Evolutionary conservation across 2,797 vertebrate genomes (phyloP).

Genomic region (Enteromius thamalakanensis): DNA sequence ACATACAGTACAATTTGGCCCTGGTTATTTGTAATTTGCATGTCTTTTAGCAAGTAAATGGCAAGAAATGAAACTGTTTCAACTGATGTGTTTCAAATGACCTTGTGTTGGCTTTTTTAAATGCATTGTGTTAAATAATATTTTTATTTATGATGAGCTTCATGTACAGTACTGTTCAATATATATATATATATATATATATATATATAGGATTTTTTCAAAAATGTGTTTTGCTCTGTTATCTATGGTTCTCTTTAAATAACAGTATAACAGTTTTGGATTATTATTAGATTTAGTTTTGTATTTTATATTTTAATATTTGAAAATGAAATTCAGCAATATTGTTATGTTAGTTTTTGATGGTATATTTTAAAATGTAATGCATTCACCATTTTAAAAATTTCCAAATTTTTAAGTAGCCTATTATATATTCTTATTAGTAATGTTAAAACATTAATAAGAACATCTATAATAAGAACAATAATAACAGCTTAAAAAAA

Average conservation of each 20-base stretch:
- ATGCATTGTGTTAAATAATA: background rate
- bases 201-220: background rate
- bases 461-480: too few relatives aligned
- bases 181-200: too few relatives aligned
- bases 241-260: background rate
- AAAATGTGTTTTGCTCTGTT: background rate
- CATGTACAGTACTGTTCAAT: background rate
- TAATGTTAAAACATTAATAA: background rate
- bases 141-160: conserved; percentile 3
- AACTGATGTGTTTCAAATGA: conserved; percentile 4
- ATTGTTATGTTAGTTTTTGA: background rate
- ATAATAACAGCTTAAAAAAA: too few relatives aligned
- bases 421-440: background rate
- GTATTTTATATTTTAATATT: background rate
- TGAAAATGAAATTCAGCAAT: background rate
- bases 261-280: background rate
- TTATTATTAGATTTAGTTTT: background rate
- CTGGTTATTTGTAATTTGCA: conserved; percentile 34
- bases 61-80: conserved; percentile 5
- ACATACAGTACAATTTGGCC: background rate
- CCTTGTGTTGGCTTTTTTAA: background rate
- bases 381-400: background rate
- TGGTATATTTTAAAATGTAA: background rate
- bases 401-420: background rate
- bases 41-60: conserved; percentile 20